phyloP scores from a whole-genome alignment of 1,140 invertebrate species.

The Spodoptera litura region DNA sequence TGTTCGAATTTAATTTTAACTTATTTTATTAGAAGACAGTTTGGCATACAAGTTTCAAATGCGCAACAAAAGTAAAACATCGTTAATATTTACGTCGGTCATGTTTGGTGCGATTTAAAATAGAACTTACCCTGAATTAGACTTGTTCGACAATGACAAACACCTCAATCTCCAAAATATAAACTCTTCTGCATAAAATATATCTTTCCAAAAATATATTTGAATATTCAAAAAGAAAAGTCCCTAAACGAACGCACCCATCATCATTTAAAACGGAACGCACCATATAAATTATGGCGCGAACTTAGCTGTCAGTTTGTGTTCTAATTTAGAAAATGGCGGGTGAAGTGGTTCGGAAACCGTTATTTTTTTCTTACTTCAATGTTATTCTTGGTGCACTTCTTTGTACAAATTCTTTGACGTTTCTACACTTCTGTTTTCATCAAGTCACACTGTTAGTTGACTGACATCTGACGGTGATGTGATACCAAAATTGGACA shows the following conservation, averaged over 20 bases:
- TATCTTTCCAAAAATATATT: constrained; percentile 28
- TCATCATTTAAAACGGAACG: constrained; percentile 48
- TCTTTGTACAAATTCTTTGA: constrained; percentile 45
- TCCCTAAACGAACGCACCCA: constrained; percentile 21
- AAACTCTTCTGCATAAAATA: constrained; percentile 39
- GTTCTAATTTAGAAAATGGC: constrained; percentile 52
- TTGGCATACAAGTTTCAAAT: neutral
- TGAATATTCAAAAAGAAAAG: constrained; percentile 27
- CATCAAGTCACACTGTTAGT: constrained; percentile 45
- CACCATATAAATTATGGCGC: constrained; percentile 49
- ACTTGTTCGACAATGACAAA: constrained; percentile 30
- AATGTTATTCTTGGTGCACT: constrained; percentile 27
- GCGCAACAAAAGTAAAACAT: neutral
- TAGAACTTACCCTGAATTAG: constrained; percentile 4
- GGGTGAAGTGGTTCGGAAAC: constrained; percentile 35
- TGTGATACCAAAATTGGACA: constrained; percentile 27
- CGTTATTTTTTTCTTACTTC: constrained; percentile 26
- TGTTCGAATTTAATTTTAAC: neutral
- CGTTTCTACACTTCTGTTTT: constrained; percentile 56
- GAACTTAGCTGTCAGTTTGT: constrained; percentile 49
- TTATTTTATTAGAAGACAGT: neutral
- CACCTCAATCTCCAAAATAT: constrained; percentile 17
- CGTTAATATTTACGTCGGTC: neutral
- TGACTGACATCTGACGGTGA: constrained; percentile 63
- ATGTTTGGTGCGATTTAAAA: constrained; percentile 13